These are phyloP conservation scores for Microctonus brassicae DNA, from an alignment of 2,888 invertebrate species.

Conservation along the genomic window DNA sequence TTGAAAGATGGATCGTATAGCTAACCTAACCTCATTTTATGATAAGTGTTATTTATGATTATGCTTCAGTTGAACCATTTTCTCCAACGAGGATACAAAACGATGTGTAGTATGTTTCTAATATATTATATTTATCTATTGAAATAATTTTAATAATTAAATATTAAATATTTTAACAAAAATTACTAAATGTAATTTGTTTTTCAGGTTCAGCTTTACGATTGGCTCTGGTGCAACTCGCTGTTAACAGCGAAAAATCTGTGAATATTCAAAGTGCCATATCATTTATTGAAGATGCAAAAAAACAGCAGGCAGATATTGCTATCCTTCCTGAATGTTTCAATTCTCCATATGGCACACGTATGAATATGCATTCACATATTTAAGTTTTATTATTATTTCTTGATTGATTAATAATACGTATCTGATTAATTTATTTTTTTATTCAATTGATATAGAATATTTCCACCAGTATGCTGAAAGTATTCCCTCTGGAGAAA, in stretches of 20 bases:
- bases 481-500: conserved; percentile 82
- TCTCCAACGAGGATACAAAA: background rate
- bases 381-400: conserved; percentile 20
- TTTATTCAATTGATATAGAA: conserved; percentile 63
- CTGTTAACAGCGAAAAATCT: conserved; percentile 81
- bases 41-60: background rate
- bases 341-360: conserved; percentile 93
- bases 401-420: background rate
- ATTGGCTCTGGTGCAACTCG: conserved; percentile 86
- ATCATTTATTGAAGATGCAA: conserved; percentile 80
- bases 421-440: conserved; percentile 1
- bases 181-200: too few relatives aligned
- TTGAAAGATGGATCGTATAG: background rate
- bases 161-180: too few relatives aligned
- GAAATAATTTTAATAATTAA: too few relatives aligned
- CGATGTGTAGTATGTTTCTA: background rate
- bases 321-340: conserved; percentile 90
- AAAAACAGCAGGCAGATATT: conserved; percentile 75
- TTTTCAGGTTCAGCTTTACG: conserved; percentile 73
- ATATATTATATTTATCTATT: background rate
- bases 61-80: background rate
- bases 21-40: background rate
- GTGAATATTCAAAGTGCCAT: conserved; percentile 83
- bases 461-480: conserved; percentile 91
- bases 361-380: conserved; percentile 70